Base-by-base conservation (phyloP, 92 coral and sea anemone genomes). In the Meandrina meandrites region DNA sequence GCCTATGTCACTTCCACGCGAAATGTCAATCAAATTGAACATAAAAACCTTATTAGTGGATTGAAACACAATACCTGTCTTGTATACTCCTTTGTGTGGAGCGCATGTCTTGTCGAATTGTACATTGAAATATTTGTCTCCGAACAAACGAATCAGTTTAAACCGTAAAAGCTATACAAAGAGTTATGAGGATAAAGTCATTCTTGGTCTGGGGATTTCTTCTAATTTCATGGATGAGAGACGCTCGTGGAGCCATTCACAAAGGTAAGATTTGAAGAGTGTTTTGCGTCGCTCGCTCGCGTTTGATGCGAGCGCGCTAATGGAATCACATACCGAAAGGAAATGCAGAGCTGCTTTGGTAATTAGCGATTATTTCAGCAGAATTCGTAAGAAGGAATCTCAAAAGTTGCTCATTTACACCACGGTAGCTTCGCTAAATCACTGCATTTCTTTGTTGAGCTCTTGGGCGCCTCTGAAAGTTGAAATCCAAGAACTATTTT, bases 41-140 rank as follows among this genome's bases (percentile, higher is more conserved):
- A 81, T 92, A 56, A 79, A 82, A 87, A 87, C 87, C 84, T 92
- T 89, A 94, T 94, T 90, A 93, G 90, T 74, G 64, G 87, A 89
- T 89, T 89, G 98, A 79, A 93, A 89, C 83, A 89, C 88, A 94
- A 94, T 93, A 93, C 92, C 88, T 15, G 67, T 54, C 15, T 81
- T 73, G 81, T 82, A 24, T 62, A 50, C 32, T 53, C 87, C 92
- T 83, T 89, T 92, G 94, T 81, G 87, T 28, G 62, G 28, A 57
- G 58, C 87, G 87, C 64, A 34, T 71, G 75, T 19, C 68, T 60
- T 56, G 27, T 45, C 60, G 76, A 77, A 78, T 62, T 76, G 81
- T 75, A 77, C 83, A 85, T 58, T 27, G 50, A 84, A 60, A 74
- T n/a, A 56, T 77, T 77, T 45, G 82, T 30, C 71, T 42, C 76